phyloP scores from a whole-genome alignment of 1,140 invertebrate species.

The Trissolcus basalis region DNA sequence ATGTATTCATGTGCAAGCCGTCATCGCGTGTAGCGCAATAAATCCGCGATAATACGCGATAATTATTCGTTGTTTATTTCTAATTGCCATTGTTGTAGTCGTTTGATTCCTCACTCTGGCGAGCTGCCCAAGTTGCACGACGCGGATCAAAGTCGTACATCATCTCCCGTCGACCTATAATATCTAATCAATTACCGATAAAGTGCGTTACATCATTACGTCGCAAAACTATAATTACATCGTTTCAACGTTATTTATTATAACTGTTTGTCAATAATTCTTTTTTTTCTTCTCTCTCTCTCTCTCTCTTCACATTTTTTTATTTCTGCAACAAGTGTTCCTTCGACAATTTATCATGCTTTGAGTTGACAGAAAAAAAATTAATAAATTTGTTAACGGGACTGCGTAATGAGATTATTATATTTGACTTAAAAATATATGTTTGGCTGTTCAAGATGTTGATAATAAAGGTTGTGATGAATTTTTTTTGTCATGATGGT shows the following conservation, averaged over 20 bases:
- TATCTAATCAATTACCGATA: slow-evolving; percentile 46
- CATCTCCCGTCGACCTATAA: slow-evolving; percentile 24
- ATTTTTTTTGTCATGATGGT: too few species aligned
- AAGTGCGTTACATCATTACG: slow-evolving; percentile 26
- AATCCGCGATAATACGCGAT: slow-evolving; percentile 59
- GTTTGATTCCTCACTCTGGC: slow-evolving; percentile 17
- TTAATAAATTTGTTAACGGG: too few species aligned
- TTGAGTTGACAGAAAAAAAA: too few species aligned
- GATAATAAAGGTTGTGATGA: too few species aligned
- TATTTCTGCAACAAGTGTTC: too few species aligned
- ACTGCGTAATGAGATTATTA: too few species aligned
- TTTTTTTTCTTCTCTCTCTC: too few species aligned
- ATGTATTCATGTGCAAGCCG: slow-evolving; percentile 53
- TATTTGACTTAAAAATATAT: too few species aligned
- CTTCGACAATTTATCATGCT: too few species aligned
- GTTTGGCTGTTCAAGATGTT: too few species aligned
- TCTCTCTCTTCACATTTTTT: too few species aligned
- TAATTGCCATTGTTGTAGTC: slow-evolving; percentile 52
- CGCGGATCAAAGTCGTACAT: slow-evolving; percentile 22
- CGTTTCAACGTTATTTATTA: background rate
- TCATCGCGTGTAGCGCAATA: slow-evolving; percentile 50
- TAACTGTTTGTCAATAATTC: too few species aligned
- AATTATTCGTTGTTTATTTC: slow-evolving; percentile 58
- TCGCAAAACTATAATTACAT: slow-evolving; percentile 18
- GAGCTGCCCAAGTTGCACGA: background rate